phyloP scores from a whole-genome alignment of 2,888 invertebrate species.

The Taenaris catops region DNA sequence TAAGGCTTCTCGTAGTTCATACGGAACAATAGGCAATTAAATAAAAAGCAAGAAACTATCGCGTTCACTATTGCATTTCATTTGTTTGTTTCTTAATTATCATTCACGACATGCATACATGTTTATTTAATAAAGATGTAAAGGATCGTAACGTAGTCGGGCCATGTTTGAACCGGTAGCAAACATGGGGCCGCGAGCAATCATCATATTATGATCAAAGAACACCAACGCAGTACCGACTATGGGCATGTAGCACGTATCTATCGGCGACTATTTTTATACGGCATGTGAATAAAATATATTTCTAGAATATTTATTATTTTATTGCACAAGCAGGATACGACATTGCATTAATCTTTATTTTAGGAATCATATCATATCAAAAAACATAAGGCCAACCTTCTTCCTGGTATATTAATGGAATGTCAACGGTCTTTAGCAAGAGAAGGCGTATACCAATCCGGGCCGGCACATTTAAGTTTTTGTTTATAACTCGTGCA shows the following conservation, averaged over 20 bases:
- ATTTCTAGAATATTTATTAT: too few relatives aligned
- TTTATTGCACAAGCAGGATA: too few relatives aligned
- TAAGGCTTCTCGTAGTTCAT: slow-evolving; percentile 10
- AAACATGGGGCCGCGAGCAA: slow-evolving; percentile 10
- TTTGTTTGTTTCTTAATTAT: slow-evolving; percentile 16
- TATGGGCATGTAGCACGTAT: slow-evolving; percentile 5
- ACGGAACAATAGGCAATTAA: slow-evolving; percentile 15
- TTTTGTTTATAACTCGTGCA: too few relatives aligned
- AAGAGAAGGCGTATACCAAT: too few relatives aligned
- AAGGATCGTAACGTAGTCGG: slow-evolving; percentile 8
- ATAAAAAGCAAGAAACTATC: slow-evolving; percentile 13
- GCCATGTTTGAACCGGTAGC: slow-evolving; percentile 11
- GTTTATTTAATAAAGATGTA: slow-evolving; percentile 17
- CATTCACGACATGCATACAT: slow-evolving; percentile 17
- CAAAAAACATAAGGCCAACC: too few relatives aligned
- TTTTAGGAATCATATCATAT: too few relatives aligned
- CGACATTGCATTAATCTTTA: too few relatives aligned
- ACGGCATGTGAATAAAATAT: background rate
- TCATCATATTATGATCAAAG: slow-evolving; percentile 13
- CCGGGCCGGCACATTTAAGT: too few relatives aligned
- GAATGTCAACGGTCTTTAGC: too few relatives aligned
- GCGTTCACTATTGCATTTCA: slow-evolving; percentile 14
- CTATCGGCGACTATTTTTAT: background rate
- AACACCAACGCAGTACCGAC: slow-evolving; percentile 9
- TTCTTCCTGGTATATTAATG: too few relatives aligned